Base-by-base conservation (phyloP, 1,140 invertebrate genomes). In the Ctenoplectra terminalis region DNA sequence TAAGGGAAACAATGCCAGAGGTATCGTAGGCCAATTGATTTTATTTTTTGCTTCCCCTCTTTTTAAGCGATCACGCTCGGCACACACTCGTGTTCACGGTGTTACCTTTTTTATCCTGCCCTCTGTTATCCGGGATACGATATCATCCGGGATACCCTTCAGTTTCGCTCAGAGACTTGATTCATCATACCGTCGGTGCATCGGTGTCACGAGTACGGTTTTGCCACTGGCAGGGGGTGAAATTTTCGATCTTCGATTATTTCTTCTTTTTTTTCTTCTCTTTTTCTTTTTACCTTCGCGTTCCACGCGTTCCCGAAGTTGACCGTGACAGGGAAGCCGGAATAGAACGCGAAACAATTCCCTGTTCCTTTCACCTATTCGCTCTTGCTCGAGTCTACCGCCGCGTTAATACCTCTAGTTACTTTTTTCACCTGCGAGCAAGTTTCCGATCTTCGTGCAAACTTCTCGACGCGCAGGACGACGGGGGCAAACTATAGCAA, bases 391-490 rank as follows among this genome's bases (percentile, higher is more conserved):
- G 20, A 43, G 66, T 40, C n/a, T 34, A 8, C 23, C 43, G 56
- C 15, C 54, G 15, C 40, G 40, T 60, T 29, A 74, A 85, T 66
- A 43, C 46, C 77, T 48, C 34, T 60, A 46, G 61, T 85, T 78
- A 82, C 70, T 74, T 70, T 85, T 82, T 86, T 82, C 63, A 82
- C 56, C 58, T 74, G 73, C 66, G 50, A 78, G 91, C 50, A 46
- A 75, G 85, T 82, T 85, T 67, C 63, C 58, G 80, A 82, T 82
- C 76, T 82, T 82, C 61, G 79, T 54, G 69, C 58, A 81, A 84
- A 73, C 78, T 66, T 78, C 52, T 82, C 74, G 75, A 77, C 37
- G 0, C 4, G 34, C 60, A 23, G 34, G 11, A 20, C 34, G 34
- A 37, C 23, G 60, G 20, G 40, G 29, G 23, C 37, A 20, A 7